These are phyloP conservation scores for Scaptomyza parva DNA, from an alignment of 2,888 invertebrate species.

Conservation along the genomic window DNA sequence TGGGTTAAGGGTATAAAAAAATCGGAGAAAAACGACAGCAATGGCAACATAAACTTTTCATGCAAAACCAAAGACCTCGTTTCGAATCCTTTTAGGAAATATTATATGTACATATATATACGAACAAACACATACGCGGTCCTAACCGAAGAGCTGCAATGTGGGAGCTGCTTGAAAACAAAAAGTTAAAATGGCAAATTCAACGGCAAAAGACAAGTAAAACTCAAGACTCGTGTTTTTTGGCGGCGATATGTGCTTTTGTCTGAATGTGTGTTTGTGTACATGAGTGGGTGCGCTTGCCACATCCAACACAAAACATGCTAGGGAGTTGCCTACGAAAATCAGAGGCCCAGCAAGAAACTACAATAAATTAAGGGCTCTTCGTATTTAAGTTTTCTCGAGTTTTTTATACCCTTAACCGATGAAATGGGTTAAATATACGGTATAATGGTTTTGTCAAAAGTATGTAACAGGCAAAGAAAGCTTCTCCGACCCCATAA, in stretches of 20 bases:
- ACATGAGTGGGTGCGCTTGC: constrained; percentile 52
- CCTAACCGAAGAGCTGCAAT: constrained; percentile 37
- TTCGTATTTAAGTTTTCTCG: neutral
- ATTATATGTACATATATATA: constrained; percentile 16
- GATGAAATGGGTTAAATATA: no score
- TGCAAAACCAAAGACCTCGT: constrained; percentile 65
- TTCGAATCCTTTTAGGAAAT: constrained; percentile 70
- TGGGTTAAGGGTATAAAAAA: no score
- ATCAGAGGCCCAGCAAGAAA: constrained; percentile 57
- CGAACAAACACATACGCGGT: constrained; percentile 3
- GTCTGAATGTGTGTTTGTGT: constrained; percentile 23
- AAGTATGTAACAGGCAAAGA: no score
- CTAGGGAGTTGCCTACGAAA: constrained; percentile 63
- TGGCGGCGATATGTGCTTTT: constrained; percentile 30
- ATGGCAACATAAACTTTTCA: constrained; percentile 61
- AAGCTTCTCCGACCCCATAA: no score
- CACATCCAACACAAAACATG: constrained; percentile 69
- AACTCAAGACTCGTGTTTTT: constrained; percentile 55
- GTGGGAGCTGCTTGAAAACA: constrained; percentile 49
- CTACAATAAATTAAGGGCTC: constrained; percentile 48
- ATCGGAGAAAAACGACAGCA: constrained; percentile 37
- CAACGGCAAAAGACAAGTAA: constrained; percentile 68
- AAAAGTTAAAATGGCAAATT: constrained; percentile 70
- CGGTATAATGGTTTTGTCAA: no score
- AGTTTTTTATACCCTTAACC: constrained; percentile 1